Conservation (phyloP, 1,140 invertebrate species). For the Mya arenaria region DNA sequence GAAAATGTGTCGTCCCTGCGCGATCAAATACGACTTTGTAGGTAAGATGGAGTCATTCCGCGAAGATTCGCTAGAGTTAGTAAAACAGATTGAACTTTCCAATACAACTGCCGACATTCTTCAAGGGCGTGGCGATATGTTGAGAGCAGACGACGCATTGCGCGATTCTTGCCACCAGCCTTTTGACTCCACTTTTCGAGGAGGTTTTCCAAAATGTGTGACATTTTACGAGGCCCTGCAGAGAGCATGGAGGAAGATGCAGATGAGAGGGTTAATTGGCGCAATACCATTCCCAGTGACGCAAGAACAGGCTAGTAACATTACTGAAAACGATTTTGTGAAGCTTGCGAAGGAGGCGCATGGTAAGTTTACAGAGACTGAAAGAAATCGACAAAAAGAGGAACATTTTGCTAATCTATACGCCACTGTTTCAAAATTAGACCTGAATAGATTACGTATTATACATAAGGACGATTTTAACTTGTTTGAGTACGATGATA, state of each 20-base stretch:
- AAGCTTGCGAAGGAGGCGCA: slow-evolving; percentile 19
- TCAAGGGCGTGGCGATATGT: neutral
- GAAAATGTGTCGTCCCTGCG: slow-evolving; percentile 62
- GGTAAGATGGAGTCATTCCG: slow-evolving; percentile 69
- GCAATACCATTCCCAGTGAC: slow-evolving; percentile 39
- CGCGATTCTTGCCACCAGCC: slow-evolving; percentile 58
- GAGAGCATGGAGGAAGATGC: slow-evolving; percentile 66
- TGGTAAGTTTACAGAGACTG: neutral
- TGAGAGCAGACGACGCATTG: slow-evolving; percentile 57
- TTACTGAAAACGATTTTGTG: slow-evolving; percentile 27
- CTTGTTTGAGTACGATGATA: slow-evolving; percentile 55
- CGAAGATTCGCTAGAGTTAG: slow-evolving; percentile 51
- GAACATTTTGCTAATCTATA: slow-evolving; percentile 45
- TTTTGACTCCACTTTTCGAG: slow-evolving; percentile 38
- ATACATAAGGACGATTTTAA: slow-evolving; percentile 57
- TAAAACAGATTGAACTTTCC: slow-evolving; percentile 46
- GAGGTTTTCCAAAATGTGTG: slow-evolving; percentile 58
- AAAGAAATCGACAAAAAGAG: slow-evolving; percentile 40
- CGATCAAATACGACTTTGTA: slow-evolving; percentile 59
- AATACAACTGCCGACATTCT: slow-evolving; percentile 46
- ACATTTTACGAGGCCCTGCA: slow-evolving; percentile 53
- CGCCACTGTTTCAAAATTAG: neutral
- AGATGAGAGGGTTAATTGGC: slow-evolving; percentile 62
- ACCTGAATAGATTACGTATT: slow-evolving; percentile 40
- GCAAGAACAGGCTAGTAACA: neutral